A percentile compares a stretch with the other conserved stretches of the same genome.
These are phyloP conservation scores for Platygyra sinensis DNA, from an alignment of 64 coral and sea anemone species.

Conservation along the genomic window DNA sequence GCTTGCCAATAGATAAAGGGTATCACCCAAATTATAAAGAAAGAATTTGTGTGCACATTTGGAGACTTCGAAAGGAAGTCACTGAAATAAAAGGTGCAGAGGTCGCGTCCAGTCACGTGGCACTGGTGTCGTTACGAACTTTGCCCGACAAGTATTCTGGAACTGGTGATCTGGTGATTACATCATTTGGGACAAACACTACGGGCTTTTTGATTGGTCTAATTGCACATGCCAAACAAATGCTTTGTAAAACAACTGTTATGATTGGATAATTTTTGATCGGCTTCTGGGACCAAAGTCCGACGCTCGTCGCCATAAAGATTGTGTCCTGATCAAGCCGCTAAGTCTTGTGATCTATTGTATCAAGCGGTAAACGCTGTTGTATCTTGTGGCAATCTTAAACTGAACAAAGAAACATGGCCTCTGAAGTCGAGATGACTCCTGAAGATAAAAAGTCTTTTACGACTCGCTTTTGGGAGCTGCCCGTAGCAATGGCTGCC, in stretches of 20 bases:
- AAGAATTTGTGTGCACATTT: background rate
- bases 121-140: background rate
- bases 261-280: background rate
- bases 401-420: background rate
- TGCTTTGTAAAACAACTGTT: background rate
- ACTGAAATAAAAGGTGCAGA: background rate
- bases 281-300: background rate
- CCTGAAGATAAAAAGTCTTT: constrained; percentile 77
- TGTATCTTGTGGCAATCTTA: too few species aligned
- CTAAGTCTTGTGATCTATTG: background rate
- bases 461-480: constrained; percentile 66
- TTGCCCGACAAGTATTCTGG: background rate
- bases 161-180: background rate
- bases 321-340: background rate
- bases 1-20: too few species aligned
- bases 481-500: constrained; percentile 86
- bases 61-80: background rate
- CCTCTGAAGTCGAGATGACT: background rate
- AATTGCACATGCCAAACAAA: too few species aligned
- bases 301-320: background rate
- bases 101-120: background rate
- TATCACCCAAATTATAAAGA: too few species aligned
- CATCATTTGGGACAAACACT: background rate
- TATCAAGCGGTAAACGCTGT: background rate
- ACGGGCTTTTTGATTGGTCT: background rate